These are phyloP conservation scores for Acridotheres tristis DNA, from an alignment of 2,797 vertebrate genomes.

Conservation along the genomic window DNA sequence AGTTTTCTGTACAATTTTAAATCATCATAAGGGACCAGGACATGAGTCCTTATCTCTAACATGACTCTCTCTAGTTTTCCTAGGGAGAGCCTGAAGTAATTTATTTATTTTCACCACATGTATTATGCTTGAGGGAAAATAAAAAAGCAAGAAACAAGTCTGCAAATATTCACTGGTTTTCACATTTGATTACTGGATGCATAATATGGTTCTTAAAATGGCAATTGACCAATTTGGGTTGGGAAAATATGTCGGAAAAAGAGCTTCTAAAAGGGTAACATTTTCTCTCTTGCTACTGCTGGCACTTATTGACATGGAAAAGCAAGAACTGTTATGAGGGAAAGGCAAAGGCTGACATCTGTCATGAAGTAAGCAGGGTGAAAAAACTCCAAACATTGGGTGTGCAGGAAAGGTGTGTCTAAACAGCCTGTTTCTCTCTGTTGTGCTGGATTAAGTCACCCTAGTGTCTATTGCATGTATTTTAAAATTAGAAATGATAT, in stretches of 20 bases:
- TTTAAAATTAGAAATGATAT: neutral
- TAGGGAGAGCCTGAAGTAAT: neutral
- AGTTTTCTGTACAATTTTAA: neutral
- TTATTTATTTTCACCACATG: neutral
- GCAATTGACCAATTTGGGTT: neutral
- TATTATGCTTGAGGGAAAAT: neutral
- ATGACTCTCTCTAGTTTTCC: neutral
- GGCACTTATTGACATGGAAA: neutral
- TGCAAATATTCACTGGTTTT: neutral
- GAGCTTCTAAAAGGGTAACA: neutral
- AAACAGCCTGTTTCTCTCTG: neutral
- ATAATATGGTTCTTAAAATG: neutral
- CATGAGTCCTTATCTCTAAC: neutral
- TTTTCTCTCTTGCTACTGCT: neutral
- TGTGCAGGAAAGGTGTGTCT: neutral
- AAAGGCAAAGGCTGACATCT: neutral
- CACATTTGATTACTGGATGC: neutral
- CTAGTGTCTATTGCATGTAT: neutral
- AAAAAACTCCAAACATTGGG: neutral
- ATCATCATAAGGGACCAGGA: neutral
- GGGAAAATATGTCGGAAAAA: neutral
- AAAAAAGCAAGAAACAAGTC: neutral
- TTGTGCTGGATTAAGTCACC: neutral
- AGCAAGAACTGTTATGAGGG: neutral
- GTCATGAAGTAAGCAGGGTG: neutral